Base-by-base conservation (phyloP, 2,888 invertebrate genomes). In the Dynastes hyllus region DNA sequence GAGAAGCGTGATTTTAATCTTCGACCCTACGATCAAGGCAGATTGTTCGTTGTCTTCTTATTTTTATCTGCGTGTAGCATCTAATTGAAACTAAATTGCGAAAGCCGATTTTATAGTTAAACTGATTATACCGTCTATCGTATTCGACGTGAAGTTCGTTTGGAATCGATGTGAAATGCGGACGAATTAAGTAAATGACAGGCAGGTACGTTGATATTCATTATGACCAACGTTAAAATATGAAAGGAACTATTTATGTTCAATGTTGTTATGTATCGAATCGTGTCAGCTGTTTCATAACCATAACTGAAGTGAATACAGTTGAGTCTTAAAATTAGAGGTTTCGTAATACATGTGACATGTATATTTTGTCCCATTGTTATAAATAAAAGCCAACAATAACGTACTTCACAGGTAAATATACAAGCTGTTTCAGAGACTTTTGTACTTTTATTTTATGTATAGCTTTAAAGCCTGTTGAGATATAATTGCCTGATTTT, bases 71-170 rank as follows among this genome's bases (percentile, higher is more conserved):
- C 55, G 55, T 9, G 27, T 27, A 58, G 22, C 22, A 22, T 58
- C 55, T 58, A 22, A 58, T 58, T 22, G 16, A 58, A 58, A 58
- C 22, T 4, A 58, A 16, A 58, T 58, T 58, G 55, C 55, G 16
- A 22, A 58, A 58, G 55, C 22, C 55, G 27, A 5, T 22, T 58
- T 58, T 58, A 16, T 8, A 58, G 22, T 45, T 58, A 58, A 58
- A 58, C 53, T 53, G 53, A 53, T 53, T 53, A 53, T 16, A n/a
- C 16, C 6, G 8, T 58, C 16, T 8, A 58, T 58, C 22, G 55
- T 0, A 6, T 22, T 22, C 16, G 55, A 58, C 5, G 55, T 58
- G 16, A 5, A 16, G 22, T 53, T 4, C 53, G 16, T n/a, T n/a
- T n/a, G 16, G 53, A 16, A 58, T 22, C 22, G n/a, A 3, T 6